Percentiles rank a stretch among this genome's conserved stretches.
phyloP scores from a whole-genome alignment of 1,140 invertebrate species.

The Penaeus vannamei region DNA sequence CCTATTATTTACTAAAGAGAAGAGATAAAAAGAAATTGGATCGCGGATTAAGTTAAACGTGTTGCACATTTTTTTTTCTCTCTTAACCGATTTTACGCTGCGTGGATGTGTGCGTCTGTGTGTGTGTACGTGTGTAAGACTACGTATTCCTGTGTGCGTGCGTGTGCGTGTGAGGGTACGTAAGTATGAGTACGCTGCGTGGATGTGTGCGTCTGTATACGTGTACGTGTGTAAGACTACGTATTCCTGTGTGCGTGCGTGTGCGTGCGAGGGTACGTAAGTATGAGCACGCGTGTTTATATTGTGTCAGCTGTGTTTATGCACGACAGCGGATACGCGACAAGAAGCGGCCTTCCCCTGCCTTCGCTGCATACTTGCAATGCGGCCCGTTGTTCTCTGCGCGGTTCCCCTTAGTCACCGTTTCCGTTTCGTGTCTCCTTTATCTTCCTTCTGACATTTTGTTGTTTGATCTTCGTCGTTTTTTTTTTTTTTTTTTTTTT shows the following conservation, averaged over 20 bases:
- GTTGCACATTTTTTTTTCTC: not conserved
- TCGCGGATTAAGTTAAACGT: not conserved
- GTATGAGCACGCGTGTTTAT: not conserved
- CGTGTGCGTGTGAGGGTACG: not conserved
- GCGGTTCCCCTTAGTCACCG: no score
- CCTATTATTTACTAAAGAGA: no score
- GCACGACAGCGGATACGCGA: no score
- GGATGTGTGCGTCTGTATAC: not conserved
- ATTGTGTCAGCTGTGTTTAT: not conserved
- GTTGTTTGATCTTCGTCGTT: no score
- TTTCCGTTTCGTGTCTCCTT: no score
- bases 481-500: no score
- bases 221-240: slow-evolving; percentile 27
- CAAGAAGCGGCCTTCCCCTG: no score
- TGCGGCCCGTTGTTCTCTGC: no score
- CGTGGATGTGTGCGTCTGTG: not conserved
- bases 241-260: slow-evolving; percentile 31
- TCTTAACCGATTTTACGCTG: no score
- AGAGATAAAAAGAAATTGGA: no score
- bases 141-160: slow-evolving; percentile 36
- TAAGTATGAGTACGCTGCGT: not conserved
- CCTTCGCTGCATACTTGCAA: no score
- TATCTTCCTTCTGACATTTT: no score
- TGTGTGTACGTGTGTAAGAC: slow-evolving; percentile 32
- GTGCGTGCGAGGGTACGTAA: not conserved